Base-by-base conservation (phyloP, 2,888 invertebrate species). In the Drosophila atroscutellata region DNA sequence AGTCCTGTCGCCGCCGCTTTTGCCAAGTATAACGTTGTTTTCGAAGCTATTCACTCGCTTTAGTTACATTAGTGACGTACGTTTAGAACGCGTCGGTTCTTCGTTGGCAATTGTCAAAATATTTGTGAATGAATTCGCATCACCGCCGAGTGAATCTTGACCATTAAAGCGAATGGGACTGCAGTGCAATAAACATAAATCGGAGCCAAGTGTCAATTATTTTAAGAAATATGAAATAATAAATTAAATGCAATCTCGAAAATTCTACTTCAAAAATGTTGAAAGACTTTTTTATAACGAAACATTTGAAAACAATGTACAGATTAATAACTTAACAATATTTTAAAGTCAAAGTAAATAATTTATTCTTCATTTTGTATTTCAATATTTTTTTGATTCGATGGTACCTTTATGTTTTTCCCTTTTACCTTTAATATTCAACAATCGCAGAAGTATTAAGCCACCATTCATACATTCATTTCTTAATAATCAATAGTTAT, bases 21-120 rank as follows among this genome's bases (percentile, higher is more conserved):
- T 67, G 60, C 63, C 72, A 69, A 77, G 49, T 56, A 56, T 56
- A 50, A 47, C 67, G 70, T 70, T 59, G 49, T 67, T 70, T 65
- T 62, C 66, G 68, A 70, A 69, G 70, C 72, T 61, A 63, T 72
- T 73, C 72, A 30, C 50, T 60, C 55, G 66, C 74, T 62, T 64
- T 64, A 61, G 71, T 72, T 70, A 67, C 65, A 69, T 71, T 69
- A 89, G 86, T 87, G 82, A 71, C 74, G 82, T 82, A 71, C 72
- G 82, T 77, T 80, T 65, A 69, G 59, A 58, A 67, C 88, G 86
- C 77, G 75, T 75, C 72, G 67, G 58, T 69, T 65, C 49, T 59
- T 69, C 51, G 72, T 47, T 78, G 75, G 76, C 69, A 55, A 54
- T 65, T 47, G 56, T 65, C 65, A 69, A 69, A 11, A 54, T 61